These are phyloP conservation scores for Hyposoter didymator DNA, from an alignment of 2,888 invertebrate genomes.

Conservation along the genomic window DNA sequence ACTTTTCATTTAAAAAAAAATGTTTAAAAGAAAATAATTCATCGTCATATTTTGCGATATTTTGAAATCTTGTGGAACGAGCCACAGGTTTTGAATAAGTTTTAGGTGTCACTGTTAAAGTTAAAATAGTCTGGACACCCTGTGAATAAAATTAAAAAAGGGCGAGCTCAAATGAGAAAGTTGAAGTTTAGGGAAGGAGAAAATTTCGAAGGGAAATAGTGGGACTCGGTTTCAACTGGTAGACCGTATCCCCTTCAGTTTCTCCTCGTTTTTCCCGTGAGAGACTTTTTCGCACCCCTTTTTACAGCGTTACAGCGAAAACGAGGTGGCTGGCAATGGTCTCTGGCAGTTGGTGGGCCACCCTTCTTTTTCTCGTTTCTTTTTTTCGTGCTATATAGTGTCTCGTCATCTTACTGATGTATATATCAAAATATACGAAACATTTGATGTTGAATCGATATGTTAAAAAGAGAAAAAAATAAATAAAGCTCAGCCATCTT, in stretches of 20 bases:
- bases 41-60: neutral
- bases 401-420: slow-evolving; percentile 27
- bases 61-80: neutral
- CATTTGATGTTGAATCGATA: neutral
- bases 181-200: slow-evolving; percentile 20
- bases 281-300: slow-evolving; percentile 61
- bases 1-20: no score
- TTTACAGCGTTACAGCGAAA: slow-evolving; percentile 49
- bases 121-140: neutral
- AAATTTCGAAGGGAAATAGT: slow-evolving; percentile 70
- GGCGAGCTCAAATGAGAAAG: slow-evolving; percentile 15
- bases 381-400: slow-evolving; percentile 31
- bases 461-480: neutral
- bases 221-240: slow-evolving; percentile 47
- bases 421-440: neutral
- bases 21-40: no score
- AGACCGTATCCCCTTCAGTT: slow-evolving; percentile 27
- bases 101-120: neutral
- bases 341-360: slow-evolving; percentile 58
- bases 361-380: slow-evolving; percentile 37
- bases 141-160: slow-evolving; percentile 16
- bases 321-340: slow-evolving; percentile 63
- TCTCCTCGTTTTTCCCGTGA: slow-evolving; percentile 37
- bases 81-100: neutral
- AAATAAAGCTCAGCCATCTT: no score